Conservation (phyloP, 2,113 vertebrate species). For the Alosa alosa region DNA sequence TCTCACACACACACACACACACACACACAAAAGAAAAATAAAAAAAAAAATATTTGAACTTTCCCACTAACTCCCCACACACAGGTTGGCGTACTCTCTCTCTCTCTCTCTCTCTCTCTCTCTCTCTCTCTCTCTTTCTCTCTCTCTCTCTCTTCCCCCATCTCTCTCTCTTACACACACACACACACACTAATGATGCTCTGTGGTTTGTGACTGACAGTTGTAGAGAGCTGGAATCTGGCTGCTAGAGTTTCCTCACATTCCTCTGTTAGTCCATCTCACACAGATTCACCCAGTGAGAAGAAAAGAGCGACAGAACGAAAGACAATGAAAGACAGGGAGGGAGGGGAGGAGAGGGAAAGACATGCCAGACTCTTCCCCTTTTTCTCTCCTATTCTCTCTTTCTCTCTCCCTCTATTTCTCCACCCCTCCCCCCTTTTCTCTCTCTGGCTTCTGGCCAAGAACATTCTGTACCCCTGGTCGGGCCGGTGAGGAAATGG, state of each 20-base stretch:
- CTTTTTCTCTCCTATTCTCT: conserved; percentile 52
- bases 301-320: background rate
- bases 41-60: background rate
- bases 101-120: too few species aligned
- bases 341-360: conserved; percentile 30
- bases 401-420: conserved; percentile 49
- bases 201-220: conserved; percentile 42
- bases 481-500: conserved; percentile 71
- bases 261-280: conserved; percentile 55
- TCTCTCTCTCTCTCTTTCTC: too few species aligned
- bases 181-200: conserved; percentile 12
- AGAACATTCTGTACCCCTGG: conserved; percentile 82
- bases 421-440: conserved; percentile 62
- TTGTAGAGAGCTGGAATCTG: conserved; percentile 53
- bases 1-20: background rate
- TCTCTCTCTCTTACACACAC: background rate
- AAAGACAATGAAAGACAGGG: conserved; percentile 22
- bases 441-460: conserved; percentile 61
- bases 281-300: background rate
- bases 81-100: background rate
- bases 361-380: conserved; percentile 37
- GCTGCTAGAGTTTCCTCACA: conserved; percentile 53
- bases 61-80: background rate
- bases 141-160: too few species aligned
- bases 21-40: background rate